A percentile compares a stretch with the other conserved stretches of the same genome.
These are phyloP conservation scores for Zosterops lateralis DNA, from an alignment of 2,113 vertebrate genomes.

Conservation along the genomic window DNA sequence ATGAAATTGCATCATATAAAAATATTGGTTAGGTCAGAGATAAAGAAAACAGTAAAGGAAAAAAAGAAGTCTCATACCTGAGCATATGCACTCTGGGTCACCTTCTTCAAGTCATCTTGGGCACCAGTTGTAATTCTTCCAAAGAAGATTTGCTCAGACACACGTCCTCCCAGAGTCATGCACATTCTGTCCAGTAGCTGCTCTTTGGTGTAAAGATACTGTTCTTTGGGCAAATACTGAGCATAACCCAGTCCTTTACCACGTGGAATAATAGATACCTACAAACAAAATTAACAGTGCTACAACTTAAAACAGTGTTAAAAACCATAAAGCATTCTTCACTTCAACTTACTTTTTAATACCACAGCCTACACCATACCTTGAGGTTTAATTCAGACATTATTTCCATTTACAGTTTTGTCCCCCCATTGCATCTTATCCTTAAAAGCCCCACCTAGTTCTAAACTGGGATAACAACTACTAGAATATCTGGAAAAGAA, in stretches of 20 bases:
- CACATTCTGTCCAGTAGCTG: constrained; percentile 98
- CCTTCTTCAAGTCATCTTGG: constrained; percentile 93
- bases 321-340: neutral
- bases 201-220: constrained; percentile 94
- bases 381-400: constrained; percentile 5
- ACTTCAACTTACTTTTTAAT: neutral
- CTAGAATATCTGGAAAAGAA: constrained; percentile 26
- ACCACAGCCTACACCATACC: neutral
- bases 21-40: neutral
- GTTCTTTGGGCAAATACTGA: constrained; percentile 94
- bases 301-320: neutral
- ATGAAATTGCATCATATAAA: neutral
- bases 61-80: constrained; percentile 76
- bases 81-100: constrained; percentile 95
- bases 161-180: constrained; percentile 93
- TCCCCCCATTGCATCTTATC: neutral
- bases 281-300: neutral
- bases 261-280: constrained; percentile 97
- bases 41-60: neutral
- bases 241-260: constrained; percentile 96
- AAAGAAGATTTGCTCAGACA: constrained; percentile 95
- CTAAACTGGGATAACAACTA: constrained; percentile 21
- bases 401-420: neutral
- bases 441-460: constrained; percentile 41
- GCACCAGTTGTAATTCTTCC: constrained; percentile 92